A percentile compares a stretch with the other conserved stretches of the same genome.
phyloP scores from a whole-genome alignment of 1,140 invertebrate species.

The Cotesia glomerata region DNA sequence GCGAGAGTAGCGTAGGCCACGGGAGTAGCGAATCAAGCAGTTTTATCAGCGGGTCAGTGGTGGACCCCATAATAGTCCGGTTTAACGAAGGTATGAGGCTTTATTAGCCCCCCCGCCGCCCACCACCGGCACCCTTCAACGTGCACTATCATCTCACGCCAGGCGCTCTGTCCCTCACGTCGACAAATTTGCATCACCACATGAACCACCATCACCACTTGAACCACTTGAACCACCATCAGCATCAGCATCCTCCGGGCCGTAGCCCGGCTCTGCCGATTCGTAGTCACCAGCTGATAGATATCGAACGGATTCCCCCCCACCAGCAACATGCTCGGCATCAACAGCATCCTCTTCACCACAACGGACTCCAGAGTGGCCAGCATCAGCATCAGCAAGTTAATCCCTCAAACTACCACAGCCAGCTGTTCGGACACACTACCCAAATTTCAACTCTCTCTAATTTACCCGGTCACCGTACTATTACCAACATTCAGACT shows the following conservation, averaged over 20 bases:
- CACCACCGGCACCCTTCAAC: conserved; percentile 52
- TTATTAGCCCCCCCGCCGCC: conserved; percentile 67
- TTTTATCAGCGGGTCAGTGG: conserved; percentile 61
- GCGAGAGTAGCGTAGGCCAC: conserved; percentile 58
- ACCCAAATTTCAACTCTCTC: not conserved
- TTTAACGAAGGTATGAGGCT: conserved; percentile 82
- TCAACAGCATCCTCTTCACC: not conserved
- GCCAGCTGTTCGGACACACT: not conserved
- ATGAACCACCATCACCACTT: conserved; percentile 43
- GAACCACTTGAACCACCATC: conserved; percentile 29
- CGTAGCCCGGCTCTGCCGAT: conserved; percentile 11
- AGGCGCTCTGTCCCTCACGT: conserved; percentile 56
- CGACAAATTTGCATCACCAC: conserved; percentile 51
- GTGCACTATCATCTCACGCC: conserved; percentile 60
- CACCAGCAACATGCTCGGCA: conserved; percentile 4
- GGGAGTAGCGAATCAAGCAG: conserved; percentile 59
- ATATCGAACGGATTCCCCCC: not conserved
- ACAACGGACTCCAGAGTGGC: not conserved
- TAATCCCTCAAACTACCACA: conserved; percentile 7
- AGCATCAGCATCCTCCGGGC: conserved; percentile 1
- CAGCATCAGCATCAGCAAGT: conserved; percentile 24
- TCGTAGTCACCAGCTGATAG: not conserved
- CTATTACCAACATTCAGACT: conserved; percentile 44
- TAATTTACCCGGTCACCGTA: conserved; percentile 28
- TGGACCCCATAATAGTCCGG: conserved; percentile 74